These are phyloP conservation scores for Gobio occitaniae DNA, from an alignment of 2,797 vertebrate genomes.

Conservation along the genomic window DNA sequence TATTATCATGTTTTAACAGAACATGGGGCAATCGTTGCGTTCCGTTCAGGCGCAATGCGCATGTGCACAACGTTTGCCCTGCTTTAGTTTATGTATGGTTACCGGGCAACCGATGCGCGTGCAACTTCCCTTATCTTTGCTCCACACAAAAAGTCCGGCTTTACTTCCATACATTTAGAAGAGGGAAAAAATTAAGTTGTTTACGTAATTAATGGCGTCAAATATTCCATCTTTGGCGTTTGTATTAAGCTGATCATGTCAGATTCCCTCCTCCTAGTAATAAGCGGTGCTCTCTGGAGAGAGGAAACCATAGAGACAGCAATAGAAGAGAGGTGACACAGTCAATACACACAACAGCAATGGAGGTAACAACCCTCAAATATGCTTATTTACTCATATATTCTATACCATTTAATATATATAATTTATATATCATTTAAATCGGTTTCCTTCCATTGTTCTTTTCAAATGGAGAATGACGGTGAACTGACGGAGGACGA, in stretches of 20 bases:
- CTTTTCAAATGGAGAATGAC: conserved; percentile 65
- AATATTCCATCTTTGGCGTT: neutral
- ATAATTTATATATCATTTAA: neutral
- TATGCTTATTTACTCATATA: neutral
- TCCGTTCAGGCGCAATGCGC: conserved; percentile 1
- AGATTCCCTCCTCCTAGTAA: neutral
- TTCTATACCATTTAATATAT: too few species aligned
- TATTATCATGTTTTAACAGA: neutral
- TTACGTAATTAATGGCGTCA: neutral
- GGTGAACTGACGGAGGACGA: conserved; percentile 77
- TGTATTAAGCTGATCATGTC: conserved; percentile 15
- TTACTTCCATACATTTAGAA: neutral
- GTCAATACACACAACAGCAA: conserved; percentile 21
- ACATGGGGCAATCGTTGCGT: neutral
- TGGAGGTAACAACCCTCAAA: conserved; percentile 36
- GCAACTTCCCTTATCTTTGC: neutral
- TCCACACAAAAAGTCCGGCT: neutral
- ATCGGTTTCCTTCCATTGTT: neutral
- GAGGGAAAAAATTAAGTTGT: neutral
- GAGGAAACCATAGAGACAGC: neutral
- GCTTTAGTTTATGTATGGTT: conserved; percentile 39
- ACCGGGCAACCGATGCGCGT: conserved; percentile 29
- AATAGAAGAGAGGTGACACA: conserved; percentile 3
- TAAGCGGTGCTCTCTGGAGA: conserved; percentile 22
- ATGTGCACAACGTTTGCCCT: neutral